phyloP scores from a whole-genome alignment of 35 echinoderm and acorn worm genomes.

The Ptychodera flava region DNA sequence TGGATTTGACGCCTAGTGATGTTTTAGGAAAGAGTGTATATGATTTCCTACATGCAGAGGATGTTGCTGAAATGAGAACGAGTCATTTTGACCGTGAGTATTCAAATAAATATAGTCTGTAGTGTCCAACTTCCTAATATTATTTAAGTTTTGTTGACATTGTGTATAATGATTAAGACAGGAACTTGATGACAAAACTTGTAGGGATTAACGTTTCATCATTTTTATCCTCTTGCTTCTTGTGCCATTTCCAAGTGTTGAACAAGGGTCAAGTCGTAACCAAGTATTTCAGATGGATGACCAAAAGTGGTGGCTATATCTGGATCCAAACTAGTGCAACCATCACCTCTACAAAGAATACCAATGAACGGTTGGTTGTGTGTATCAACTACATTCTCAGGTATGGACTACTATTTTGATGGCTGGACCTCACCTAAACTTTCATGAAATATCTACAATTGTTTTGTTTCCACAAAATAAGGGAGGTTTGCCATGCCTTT shows the following conservation, averaged over 20 bases:
- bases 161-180: too few species aligned
- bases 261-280: constrained; percentile 94
- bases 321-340: constrained; percentile 92
- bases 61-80: constrained; percentile 59
- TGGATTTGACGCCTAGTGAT: constrained; percentile 67
- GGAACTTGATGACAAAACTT: too few species aligned
- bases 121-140: too few species aligned
- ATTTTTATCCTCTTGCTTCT: too few species aligned
- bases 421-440: neutral
- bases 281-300: constrained; percentile 94
- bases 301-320: constrained; percentile 77
- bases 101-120: too few species aligned
- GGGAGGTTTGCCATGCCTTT: neutral
- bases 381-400: constrained; percentile 91
- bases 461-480: neutral
- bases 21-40: constrained; percentile 86
- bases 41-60: constrained; percentile 90
- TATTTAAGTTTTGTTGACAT: too few species aligned
- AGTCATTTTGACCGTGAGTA: constrained; percentile 93
- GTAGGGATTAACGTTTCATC: too few species aligned
- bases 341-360: constrained; percentile 68
- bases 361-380: constrained; percentile 81
- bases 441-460: neutral
- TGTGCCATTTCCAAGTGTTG: constrained; percentile 73
- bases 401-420: constrained; percentile 27